Evolutionary conservation across 2,113 vertebrate genomes (phyloP), one percentile per base, ranked within the genome.

Genomic region (Baryphthengus martii): DNA sequence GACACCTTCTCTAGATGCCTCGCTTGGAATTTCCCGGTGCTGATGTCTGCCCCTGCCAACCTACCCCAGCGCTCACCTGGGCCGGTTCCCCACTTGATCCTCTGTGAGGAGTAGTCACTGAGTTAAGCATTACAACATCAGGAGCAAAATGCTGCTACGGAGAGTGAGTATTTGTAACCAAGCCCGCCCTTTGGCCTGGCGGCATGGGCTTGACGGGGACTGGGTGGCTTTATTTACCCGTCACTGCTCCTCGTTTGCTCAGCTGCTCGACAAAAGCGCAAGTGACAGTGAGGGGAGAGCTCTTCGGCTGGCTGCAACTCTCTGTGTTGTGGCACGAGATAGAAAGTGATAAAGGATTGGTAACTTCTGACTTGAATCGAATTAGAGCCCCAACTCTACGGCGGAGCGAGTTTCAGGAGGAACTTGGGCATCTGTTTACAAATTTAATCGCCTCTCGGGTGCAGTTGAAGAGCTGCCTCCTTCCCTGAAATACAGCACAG

Each of bases 171-270:
- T 76, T 37, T 70, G 86, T 47, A 67, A 19, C 39, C 29, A 35
- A 15, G 52, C 6, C 56, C 5, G 15, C 39, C 68, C 68, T 86
- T 66, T 16, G 4, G 70, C 11, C 77, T 59, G 42, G 25, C 70
- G 42, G 49, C 1, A 23, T 52, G 21, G 56, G 20, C 58, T 85
- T 37, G 44, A 29, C 47, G 76, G 29, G 17, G 70, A 20, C 7
- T 58, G 3, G 10, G 0, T 42, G 24, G 20, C 37, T 56, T 73
- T 8, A 49, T 47, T 59, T 52, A 50, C 76, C 67, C 44, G 49
- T 67, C 83, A 83, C 44, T 59, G 47, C 12, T 96, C 85, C 79
- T 92, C 47, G 88, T 89, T 68, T 65, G 53, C 76, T 89, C 55
- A 63, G 67, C 71, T 88, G 74, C 35, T 78, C 81, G 86, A 72